A percentile compares a stretch with the other conserved stretches of the same genome.
phyloP scores from a whole-genome alignment of 2,888 invertebrate genomes.

The Euplagia quadripunctaria region DNA sequence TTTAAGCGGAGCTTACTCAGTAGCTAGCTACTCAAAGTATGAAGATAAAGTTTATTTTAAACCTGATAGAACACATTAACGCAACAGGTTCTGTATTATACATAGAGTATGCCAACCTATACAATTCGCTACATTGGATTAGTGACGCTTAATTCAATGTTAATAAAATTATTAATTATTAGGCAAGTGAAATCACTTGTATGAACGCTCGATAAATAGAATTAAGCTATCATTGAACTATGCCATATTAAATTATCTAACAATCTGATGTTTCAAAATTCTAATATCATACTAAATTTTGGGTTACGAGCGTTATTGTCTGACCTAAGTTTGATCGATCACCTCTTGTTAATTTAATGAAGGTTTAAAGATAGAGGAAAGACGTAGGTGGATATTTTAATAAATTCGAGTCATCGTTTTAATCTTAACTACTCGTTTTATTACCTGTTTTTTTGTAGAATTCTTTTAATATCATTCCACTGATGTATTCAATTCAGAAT shows the following conservation, averaged over 20 bases:
- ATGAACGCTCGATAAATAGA: neutral
- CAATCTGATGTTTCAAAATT: slow-evolving; percentile 19
- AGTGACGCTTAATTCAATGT: slow-evolving; percentile 19
- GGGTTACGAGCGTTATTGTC: slow-evolving; percentile 19
- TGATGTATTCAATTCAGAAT: neutral
- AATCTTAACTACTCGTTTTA: slow-evolving; percentile 19
- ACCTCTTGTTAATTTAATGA: slow-evolving; percentile 30
- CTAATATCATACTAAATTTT: slow-evolving; percentile 15
- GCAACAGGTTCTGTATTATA: slow-evolving; percentile 50
- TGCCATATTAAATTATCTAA: slow-evolving; percentile 7
- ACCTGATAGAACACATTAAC: slow-evolving; percentile 37
- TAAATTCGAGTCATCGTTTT: slow-evolving; percentile 24
- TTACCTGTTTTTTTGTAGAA: slow-evolving; percentile 17
- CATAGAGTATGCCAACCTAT: slow-evolving; percentile 15
- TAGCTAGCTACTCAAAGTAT: slow-evolving; percentile 23
- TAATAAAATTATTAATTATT: slow-evolving; percentile 32
- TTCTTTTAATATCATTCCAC: slow-evolving; percentile 10
- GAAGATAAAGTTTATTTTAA: slow-evolving; percentile 52
- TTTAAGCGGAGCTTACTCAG: slow-evolving; percentile 44
- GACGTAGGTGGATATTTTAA: slow-evolving; percentile 24
- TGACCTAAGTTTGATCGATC: slow-evolving; percentile 46
- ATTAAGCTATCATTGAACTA: slow-evolving; percentile 1
- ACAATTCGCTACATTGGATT: slow-evolving; percentile 32
- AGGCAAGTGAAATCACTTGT: slow-evolving; percentile 15
- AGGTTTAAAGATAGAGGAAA: slow-evolving; percentile 23